Evolutionary conservation across 1,140 invertebrate genomes (phyloP).

Genomic region (Eueides isabella): DNA sequence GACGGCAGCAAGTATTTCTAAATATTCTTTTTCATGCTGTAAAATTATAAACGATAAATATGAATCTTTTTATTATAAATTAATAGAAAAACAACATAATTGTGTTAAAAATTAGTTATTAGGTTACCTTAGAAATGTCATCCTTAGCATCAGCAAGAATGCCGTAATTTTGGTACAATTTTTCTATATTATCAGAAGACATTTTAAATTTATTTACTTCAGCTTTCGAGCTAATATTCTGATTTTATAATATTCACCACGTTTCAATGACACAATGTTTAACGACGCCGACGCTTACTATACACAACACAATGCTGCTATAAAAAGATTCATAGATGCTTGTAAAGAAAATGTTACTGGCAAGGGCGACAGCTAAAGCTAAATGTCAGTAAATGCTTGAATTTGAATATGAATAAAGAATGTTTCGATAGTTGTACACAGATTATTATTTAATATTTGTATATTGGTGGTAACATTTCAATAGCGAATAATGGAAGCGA

Average conservation of each 20-base stretch:
- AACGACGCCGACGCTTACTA: neutral
- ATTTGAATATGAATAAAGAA: neutral
- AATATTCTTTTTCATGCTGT: constrained; percentile 95
- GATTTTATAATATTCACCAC: constrained; percentile 1
- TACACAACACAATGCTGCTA: too few species aligned
- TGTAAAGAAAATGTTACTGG: neutral
- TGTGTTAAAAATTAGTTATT: neutral
- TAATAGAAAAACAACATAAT: too few species aligned
- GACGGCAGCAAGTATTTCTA: constrained; percentile 92
- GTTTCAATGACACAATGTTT: neutral
- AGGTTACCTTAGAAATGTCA: constrained; percentile 91
- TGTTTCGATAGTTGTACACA: neutral
- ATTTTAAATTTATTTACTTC: constrained; percentile 43
- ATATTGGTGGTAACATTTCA: too few species aligned
- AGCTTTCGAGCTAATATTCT: neutral
- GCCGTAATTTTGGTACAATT: constrained; percentile 95
- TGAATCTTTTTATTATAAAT: too few species aligned
- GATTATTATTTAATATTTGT: neutral
- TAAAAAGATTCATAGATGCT: neutral
- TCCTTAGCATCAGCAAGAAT: constrained; percentile 94
- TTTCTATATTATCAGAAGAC: constrained; percentile 89
- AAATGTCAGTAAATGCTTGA: too few species aligned
- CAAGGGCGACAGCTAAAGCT: neutral
- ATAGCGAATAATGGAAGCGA: too few species aligned
- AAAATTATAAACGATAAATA: constrained; percentile 14